Conservation (phyloP, 2,888 invertebrate species). For the Sinohyriopsis cumingii region DNA sequence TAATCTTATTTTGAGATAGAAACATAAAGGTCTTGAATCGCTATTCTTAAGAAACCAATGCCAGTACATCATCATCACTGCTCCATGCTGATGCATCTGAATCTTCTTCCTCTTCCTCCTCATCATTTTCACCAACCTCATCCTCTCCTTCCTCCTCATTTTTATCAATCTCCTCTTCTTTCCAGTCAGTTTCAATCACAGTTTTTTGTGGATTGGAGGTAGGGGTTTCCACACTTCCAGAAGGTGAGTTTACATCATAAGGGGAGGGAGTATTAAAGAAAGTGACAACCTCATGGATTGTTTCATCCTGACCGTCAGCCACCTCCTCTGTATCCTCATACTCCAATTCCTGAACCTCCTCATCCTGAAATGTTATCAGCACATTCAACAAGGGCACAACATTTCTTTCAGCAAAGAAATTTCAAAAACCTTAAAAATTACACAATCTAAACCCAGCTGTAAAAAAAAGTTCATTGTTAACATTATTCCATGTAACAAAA, state of each 20-base stretch:
- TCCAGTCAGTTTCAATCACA: conserved; percentile 19
- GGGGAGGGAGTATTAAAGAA: conserved; percentile 14
- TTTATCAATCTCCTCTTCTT: conserved; percentile 12
- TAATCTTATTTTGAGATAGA: no score
- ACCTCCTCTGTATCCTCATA: conserved; percentile 34
- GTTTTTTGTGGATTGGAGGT: conserved; percentile 29
- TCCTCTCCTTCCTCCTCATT: conserved; percentile 13
- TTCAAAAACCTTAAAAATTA: no score
- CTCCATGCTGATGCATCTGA: conserved; percentile 3
- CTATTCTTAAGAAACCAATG: background rate
- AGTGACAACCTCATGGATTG: conserved; percentile 26
- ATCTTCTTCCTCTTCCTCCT: conserved; percentile 14
- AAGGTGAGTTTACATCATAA: conserved; percentile 3
- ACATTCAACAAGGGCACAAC: no score
- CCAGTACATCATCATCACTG: no score
- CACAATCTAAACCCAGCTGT: no score
- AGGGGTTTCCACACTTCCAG: conserved; percentile 28
- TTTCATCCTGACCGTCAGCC: conserved; percentile 36
- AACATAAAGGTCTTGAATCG: no score
- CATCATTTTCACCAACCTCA: conserved; percentile 10
- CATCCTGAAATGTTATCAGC: background rate
- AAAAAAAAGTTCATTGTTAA: no score
- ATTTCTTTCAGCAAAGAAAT: no score
- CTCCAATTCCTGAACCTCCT: conserved; percentile 16
- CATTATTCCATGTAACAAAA: no score